phyloP scores from a whole-genome alignment of 2,888 invertebrate genomes.

The Abrostola tripartita region DNA sequence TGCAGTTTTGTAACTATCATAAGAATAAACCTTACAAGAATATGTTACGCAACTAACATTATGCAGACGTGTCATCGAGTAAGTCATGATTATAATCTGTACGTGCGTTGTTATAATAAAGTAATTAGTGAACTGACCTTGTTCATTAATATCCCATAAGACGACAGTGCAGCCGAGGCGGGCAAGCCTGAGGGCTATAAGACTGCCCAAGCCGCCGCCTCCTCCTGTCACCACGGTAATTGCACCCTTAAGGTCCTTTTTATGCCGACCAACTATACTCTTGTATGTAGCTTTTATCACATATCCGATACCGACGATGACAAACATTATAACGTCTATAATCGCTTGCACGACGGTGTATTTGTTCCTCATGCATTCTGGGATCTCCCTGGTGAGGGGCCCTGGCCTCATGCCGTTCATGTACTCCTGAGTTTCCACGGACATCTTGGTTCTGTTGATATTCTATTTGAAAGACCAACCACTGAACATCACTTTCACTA shows the following conservation, averaged over 20 bases:
- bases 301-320: constrained; percentile 82
- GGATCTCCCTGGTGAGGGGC: constrained; percentile 82
- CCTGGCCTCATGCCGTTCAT: constrained; percentile 81
- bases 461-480: constrained; percentile 35
- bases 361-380: constrained; percentile 84
- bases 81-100: constrained; percentile 47
- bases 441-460: constrained; percentile 63
- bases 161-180: constrained; percentile 93
- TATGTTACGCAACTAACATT: constrained; percentile 26
- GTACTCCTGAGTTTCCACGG: constrained; percentile 79
- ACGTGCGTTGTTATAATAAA: constrained; percentile 45
- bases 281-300: constrained; percentile 89
- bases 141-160: constrained; percentile 96
- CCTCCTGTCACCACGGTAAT: constrained; percentile 96
- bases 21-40: neutral
- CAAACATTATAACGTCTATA: constrained; percentile 88
- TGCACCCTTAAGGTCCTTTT: constrained; percentile 92
- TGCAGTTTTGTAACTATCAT: constrained; percentile 5
- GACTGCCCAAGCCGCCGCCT: constrained; percentile 94
- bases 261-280: constrained; percentile 89
- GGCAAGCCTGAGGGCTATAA: constrained; percentile 92
- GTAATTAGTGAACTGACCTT: constrained; percentile 88
- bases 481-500: constrained; percentile 67
- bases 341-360: constrained; percentile 86
- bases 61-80: constrained; percentile 43